Conservation (phyloP, 2,888 invertebrate genomes). For the Tetragnatha montana region DNA sequence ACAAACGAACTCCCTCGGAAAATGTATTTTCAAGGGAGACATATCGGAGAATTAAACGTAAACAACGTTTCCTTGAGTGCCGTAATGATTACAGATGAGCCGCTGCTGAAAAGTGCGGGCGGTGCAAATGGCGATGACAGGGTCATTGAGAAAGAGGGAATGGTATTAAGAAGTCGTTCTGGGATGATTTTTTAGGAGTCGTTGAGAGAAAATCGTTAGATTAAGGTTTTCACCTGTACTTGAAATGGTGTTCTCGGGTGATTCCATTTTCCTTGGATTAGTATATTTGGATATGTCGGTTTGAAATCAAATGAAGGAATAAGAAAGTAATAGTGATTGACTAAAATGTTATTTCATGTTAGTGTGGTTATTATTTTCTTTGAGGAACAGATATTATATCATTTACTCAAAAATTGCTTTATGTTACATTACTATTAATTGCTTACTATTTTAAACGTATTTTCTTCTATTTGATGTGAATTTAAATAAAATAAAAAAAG, state of each 20-base stretch:
- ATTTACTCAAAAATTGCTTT: too few species aligned
- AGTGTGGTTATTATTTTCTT: too few species aligned
- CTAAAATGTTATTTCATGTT: too few species aligned
- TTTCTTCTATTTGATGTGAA: too few species aligned
- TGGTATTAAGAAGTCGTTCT: neutral
- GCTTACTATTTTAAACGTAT: too few species aligned
- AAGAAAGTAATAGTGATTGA: too few species aligned
- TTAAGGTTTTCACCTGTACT: neutral
- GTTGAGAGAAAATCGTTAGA: neutral
- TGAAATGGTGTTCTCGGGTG: neutral
- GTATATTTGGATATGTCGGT: too few species aligned
- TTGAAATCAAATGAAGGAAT: too few species aligned
- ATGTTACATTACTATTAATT: too few species aligned
- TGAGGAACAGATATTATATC: too few species aligned
- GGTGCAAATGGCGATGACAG: neutral
- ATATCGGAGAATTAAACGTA: slow-evolving; percentile 45
- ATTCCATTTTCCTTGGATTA: too few species aligned
- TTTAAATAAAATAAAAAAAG: too few species aligned
- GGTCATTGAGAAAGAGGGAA: slow-evolving; percentile 9
- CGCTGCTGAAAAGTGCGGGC: neutral
- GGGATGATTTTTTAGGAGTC: neutral
- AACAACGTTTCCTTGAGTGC: slow-evolving; percentile 7
- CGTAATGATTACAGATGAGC: slow-evolving; percentile 51
- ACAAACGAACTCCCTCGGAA: slow-evolving; percentile 33
- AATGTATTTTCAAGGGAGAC: slow-evolving; percentile 54